Evolutionary conservation across 2,113 vertebrate genomes (phyloP).

Genomic region (Seriola rivoliana): DNA sequence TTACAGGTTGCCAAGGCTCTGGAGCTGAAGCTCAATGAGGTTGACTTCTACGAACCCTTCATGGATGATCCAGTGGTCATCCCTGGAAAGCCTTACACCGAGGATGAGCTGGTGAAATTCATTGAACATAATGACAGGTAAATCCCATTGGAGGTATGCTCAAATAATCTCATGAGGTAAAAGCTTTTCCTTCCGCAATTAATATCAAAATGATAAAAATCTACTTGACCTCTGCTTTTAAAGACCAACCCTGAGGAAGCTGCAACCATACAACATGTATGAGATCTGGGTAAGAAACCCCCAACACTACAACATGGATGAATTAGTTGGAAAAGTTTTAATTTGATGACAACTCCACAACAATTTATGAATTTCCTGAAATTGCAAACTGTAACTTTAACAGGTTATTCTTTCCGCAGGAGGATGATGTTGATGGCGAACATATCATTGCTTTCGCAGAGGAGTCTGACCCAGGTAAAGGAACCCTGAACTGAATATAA

Average conservation of each 20-base stretch:
- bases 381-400: neutral
- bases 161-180: neutral
- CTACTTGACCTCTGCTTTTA: conserved; percentile 36
- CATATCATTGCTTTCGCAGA: conserved; percentile 96
- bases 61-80: conserved; percentile 88
- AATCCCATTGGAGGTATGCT: neutral
- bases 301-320: neutral
- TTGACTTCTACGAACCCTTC: conserved; percentile 95
- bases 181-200: neutral
- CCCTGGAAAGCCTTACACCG: conserved; percentile 90
- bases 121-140: conserved; percentile 91
- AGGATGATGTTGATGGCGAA: conserved; percentile 90
- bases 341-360: neutral
- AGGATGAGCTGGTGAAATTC: conserved; percentile 89
- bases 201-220: neutral
- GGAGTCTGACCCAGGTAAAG: conserved; percentile 90
- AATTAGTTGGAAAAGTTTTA: neutral
- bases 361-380: neutral
- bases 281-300: conserved; percentile 92
- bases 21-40: conserved; percentile 91
- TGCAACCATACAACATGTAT: conserved; percentile 93
- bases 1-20: conserved; percentile 89
- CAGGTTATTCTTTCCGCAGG: conserved; percentile 75
- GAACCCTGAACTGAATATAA: neutral
- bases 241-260: conserved; percentile 92